Conservation (phyloP, 2,888 invertebrate genomes). For the Troglohyphantes excavatus region DNA sequence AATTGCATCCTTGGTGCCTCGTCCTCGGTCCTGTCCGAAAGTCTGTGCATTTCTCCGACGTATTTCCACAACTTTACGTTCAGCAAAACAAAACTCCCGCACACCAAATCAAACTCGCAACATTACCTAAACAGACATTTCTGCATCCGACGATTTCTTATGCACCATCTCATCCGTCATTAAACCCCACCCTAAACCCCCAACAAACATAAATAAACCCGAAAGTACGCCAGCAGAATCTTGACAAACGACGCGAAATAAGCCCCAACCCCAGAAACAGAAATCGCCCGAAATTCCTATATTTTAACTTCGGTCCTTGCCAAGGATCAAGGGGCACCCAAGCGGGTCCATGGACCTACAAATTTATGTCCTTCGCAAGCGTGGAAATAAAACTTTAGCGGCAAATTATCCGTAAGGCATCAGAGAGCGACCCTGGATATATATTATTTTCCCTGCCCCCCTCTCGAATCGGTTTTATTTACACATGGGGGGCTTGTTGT, state of each 20-base stretch:
- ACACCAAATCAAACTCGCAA: neutral
- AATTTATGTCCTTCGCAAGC: conserved; percentile 59
- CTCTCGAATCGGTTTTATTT: conserved; percentile 68
- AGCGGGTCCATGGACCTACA: neutral
- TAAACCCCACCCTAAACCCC: neutral
- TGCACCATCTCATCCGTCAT: neutral
- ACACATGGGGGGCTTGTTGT: conserved; percentile 56
- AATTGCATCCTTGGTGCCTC: too few relatives aligned
- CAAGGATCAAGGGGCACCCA: neutral
- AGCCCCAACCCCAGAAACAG: neutral
- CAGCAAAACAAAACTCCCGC: neutral
- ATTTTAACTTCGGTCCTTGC: conserved; percentile 20
- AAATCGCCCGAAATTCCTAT: neutral
- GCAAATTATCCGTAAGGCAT: conserved; percentile 71
- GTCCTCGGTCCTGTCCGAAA: too few relatives aligned
- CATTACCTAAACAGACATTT: neutral
- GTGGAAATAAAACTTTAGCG: conserved; percentile 53
- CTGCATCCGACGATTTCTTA: neutral
- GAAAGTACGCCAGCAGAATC: neutral
- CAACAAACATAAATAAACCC: conserved; percentile 37
- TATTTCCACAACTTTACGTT: neutral
- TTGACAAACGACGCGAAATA: conserved; percentile 37
- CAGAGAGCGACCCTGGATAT: conserved; percentile 7
- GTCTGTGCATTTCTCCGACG: too few relatives aligned
- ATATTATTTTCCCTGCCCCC: conserved; percentile 30